Evolutionary conservation across 2,797 vertebrate genomes (phyloP).

Genomic region (Siniperca undulata): DNA sequence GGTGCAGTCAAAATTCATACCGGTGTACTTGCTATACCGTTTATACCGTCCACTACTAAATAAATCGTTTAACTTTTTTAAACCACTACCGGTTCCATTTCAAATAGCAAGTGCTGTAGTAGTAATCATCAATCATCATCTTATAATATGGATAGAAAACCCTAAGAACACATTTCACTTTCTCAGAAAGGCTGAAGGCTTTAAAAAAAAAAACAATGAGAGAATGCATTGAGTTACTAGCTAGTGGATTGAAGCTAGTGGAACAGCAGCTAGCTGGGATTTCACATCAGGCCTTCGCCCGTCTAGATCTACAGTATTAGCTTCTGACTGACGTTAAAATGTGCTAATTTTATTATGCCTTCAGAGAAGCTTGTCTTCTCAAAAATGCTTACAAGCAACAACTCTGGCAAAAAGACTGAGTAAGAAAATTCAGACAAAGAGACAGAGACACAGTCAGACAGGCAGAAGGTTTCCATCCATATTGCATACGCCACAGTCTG

Average conservation of each 20-base stretch:
- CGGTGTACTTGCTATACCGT: too few species aligned
- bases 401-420: neutral
- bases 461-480: slow-evolving; percentile 51
- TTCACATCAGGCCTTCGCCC: neutral
- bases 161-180: neutral
- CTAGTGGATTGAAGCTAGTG: neutral
- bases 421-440: slow-evolving; percentile 11
- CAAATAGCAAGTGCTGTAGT: neutral
- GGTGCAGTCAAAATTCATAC: too few species aligned
- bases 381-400: neutral
- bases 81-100: neutral
- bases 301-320: neutral
- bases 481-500: slow-evolving; percentile 47
- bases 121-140: neutral
- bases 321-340: neutral
- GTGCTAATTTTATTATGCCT: neutral
- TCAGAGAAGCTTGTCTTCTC: neutral
- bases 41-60: neutral
- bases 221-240: neutral
- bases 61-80: neutral
- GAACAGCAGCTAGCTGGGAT: neutral
- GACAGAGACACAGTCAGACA: slow-evolving; percentile 22
- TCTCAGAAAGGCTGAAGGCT: neutral
- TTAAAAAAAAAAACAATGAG: neutral
- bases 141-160: neutral